Percentiles rank a stretch among this genome's conserved stretches.
These are phyloP conservation scores for Neopelma chrysocephalum DNA, from an alignment of 2,797 vertebrate species.

Conservation along the genomic window DNA sequence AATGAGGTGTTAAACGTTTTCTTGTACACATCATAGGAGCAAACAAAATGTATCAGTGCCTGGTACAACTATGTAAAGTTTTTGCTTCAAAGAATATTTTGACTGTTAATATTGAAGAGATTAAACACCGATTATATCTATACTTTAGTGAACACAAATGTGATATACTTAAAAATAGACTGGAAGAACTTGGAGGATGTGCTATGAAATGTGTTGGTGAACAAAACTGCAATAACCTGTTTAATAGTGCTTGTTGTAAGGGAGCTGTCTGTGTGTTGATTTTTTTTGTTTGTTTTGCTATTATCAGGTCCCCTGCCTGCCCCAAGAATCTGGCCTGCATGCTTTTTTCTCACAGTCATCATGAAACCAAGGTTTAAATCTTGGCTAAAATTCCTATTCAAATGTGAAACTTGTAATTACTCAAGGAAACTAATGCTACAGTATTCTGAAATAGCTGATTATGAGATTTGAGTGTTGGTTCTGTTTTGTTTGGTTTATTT, in stretches of 20 bases:
- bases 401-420: not conserved
- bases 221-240: not conserved
- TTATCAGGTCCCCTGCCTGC: too few relatives aligned
- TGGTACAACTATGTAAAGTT: not conserved
- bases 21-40: not conserved
- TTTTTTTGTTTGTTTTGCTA: not conserved
- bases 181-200: not conserved
- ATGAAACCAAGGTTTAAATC: not conserved
- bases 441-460: not conserved
- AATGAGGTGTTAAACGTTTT: conserved; percentile 50
- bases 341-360: not conserved
- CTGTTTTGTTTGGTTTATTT: not conserved
- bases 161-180: not conserved
- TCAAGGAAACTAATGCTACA: not conserved
- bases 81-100: not conserved
- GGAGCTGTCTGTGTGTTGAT: not conserved
- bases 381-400: not conserved
- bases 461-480: not conserved
- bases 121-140: not conserved
- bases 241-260: not conserved
- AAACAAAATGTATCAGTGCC: not conserved
- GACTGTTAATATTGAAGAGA: not conserved
- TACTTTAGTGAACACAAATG: not conserved
- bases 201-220: not conserved
- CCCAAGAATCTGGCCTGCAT: not conserved